Conservation (phyloP, 2,113 vertebrate species). For the Stegastes partitus region DNA sequence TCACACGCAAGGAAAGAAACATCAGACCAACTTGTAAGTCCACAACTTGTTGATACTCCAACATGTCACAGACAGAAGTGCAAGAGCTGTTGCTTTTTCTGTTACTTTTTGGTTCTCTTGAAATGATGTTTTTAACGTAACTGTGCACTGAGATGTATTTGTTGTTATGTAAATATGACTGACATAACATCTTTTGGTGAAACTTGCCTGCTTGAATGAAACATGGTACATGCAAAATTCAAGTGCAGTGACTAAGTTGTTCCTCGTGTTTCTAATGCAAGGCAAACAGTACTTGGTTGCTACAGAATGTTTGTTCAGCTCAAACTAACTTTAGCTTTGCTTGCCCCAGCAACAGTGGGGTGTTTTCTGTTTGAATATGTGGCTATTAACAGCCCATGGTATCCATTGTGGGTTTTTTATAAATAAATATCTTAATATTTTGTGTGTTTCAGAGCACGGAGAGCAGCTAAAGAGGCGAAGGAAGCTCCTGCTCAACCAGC, state of each 20-base stretch:
- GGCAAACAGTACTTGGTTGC: too few species aligned
- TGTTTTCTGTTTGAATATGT: background rate
- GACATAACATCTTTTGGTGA: too few species aligned
- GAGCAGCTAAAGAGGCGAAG: constrained; percentile 97
- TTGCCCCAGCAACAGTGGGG: too few species aligned
- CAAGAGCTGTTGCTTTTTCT: background rate
- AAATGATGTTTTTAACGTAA: background rate
- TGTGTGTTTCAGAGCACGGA: constrained; percentile 84
- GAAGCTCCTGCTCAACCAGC: constrained; percentile 97
- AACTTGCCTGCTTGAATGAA: too few species aligned
- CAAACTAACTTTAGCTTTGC: too few species aligned
- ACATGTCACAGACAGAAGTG: background rate
- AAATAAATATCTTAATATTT: background rate
- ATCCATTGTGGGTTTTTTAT: background rate
- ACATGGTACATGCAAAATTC: too few species aligned
- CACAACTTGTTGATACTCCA: background rate
- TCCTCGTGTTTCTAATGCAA: too few species aligned
- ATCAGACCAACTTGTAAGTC: constrained; percentile 98
- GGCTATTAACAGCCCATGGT: background rate
- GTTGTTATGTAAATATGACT: too few species aligned
- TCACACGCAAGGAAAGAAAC: constrained; percentile 98
- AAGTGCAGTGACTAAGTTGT: too few species aligned
- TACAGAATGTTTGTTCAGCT: too few species aligned
- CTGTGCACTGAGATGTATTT: background rate
- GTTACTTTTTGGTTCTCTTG: background rate